Percentiles rank a stretch among this genome's conserved stretches.
Evolutionary conservation across 2,797 vertebrate genomes (phyloP).

Genomic region (Sebastes iracundus): DNA sequence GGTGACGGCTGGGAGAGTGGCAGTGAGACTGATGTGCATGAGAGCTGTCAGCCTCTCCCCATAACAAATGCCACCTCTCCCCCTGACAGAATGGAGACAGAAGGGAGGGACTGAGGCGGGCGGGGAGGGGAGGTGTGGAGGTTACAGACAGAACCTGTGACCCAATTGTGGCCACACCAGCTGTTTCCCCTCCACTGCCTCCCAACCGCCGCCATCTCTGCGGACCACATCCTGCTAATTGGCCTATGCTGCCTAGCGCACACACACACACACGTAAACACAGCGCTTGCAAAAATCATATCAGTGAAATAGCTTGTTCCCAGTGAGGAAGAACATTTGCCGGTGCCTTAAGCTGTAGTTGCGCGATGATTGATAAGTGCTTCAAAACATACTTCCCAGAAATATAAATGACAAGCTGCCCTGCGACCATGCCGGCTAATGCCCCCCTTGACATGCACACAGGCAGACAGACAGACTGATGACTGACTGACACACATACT

Average conservation of each 20-base stretch:
- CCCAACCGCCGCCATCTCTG: conserved; percentile 67
- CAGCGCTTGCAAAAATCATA: conserved; percentile 34
- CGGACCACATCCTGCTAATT: conserved; percentile 84
- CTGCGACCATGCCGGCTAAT: conserved; percentile 50
- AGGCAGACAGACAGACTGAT: conserved; percentile 43
- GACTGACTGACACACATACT: conserved; percentile 62
- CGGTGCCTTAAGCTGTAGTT: conserved; percentile 56
- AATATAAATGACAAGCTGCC: conserved; percentile 61
- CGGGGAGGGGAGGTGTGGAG: conserved; percentile 47
- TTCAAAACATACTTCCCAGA: conserved; percentile 60
- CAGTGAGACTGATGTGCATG: conserved; percentile 75
- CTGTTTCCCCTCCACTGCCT: conserved; percentile 77
- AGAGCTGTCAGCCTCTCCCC: conserved; percentile 77
- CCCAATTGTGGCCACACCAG: conserved; percentile 81
- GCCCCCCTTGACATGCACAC: conserved; percentile 14
- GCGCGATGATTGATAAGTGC: conserved; percentile 65
- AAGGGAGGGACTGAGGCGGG: conserved; percentile 43
- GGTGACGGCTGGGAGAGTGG: conserved; percentile 73
- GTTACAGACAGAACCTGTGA: conserved; percentile 77
- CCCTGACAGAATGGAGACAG: conserved; percentile 69
- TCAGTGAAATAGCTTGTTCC: conserved; percentile 57
- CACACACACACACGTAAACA: neutral
- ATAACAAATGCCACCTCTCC: conserved; percentile 74
- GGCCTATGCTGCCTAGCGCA: conserved; percentile 58
- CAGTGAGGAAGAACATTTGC: conserved; percentile 52